Evolutionary conservation across 2,797 vertebrate species (phyloP).

Genomic region (Cossypha heuglini): DNA sequence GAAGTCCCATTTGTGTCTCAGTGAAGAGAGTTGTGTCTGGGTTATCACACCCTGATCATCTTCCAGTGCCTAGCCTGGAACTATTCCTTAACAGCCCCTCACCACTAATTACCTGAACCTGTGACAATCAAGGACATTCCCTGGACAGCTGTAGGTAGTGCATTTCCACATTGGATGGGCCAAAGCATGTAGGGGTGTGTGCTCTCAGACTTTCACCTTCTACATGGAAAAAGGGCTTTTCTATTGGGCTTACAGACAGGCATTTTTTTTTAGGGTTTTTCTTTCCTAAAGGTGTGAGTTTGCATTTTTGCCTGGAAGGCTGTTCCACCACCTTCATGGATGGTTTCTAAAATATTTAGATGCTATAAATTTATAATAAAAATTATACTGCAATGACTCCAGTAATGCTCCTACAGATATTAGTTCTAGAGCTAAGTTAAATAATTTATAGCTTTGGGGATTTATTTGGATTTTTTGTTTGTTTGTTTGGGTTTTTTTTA

Average conservation of each 20-base stretch:
- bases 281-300: background rate
- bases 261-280: background rate
- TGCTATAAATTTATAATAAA: background rate
- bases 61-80: background rate
- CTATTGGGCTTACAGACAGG: background rate
- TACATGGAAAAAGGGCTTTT: background rate
- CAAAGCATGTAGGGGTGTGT: no score
- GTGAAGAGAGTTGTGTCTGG: background rate
- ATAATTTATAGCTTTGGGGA: background rate
- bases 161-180: accelerated
- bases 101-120: background rate
- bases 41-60: background rate
- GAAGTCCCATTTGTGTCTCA: background rate
- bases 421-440: background rate
- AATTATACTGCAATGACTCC: background rate
- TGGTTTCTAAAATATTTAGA: background rate
- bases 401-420: background rate
- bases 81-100: background rate
- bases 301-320: background rate
- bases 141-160: background rate
- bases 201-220: background rate
- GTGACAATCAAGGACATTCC: background rate
- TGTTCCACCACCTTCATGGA: background rate
- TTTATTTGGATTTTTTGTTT: background rate
- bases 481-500: background rate